Evolutionary conservation across 1,140 invertebrate species (phyloP).

Genomic region (Rhopalosiphum padi): DNA sequence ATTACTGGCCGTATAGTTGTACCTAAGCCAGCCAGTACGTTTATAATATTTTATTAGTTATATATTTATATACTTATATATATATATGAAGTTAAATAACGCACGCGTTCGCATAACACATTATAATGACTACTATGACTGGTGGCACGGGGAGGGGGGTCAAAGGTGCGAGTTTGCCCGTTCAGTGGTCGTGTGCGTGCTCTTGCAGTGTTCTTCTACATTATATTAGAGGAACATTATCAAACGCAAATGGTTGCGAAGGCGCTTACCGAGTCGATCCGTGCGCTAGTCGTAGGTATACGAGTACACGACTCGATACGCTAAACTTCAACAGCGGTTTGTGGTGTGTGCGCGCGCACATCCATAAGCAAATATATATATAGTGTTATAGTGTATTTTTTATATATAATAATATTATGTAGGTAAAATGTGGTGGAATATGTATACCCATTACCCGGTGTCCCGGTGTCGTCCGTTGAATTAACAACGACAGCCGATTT

Average conservation of each 20-base stretch:
- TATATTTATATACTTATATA: too few species aligned
- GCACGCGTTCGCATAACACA: neutral
- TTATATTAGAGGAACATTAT: neutral
- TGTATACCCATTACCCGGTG: neutral
- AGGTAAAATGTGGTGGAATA: neutral
- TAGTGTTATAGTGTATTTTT: neutral
- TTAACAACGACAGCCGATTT: neutral
- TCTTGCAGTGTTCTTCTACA: neutral
- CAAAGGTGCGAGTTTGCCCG: neutral
- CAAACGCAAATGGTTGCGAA: neutral
- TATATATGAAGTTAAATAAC: neutral
- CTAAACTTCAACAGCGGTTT: neutral
- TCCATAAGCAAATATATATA: too few species aligned
- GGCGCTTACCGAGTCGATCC: too few species aligned
- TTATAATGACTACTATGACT: neutral
- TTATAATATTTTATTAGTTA: too few species aligned
- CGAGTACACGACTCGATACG: neutral
- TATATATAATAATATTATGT: neutral
- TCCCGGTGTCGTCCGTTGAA: neutral
- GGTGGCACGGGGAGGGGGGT: neutral
- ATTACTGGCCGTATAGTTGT: neutral
- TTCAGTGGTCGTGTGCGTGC: neutral
- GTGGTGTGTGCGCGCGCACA: neutral
- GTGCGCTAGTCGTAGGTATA: too few species aligned
- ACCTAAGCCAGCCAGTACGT: neutral